These are phyloP conservation scores for Leptocoma aspasia DNA, from an alignment of 2,113 vertebrate species.

Conservation along the genomic window DNA sequence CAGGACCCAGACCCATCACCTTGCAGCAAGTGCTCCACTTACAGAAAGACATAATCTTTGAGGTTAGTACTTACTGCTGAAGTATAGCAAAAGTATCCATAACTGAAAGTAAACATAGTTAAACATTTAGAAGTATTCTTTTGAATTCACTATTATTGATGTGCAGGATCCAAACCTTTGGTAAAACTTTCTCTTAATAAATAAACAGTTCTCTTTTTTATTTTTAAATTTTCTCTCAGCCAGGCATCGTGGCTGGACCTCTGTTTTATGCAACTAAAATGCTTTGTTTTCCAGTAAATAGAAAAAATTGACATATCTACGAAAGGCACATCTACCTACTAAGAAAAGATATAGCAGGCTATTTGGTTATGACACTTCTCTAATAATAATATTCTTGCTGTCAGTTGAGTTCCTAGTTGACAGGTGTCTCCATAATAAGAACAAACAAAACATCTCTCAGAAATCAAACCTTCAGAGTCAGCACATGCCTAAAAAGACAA, in stretches of 20 bases:
- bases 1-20: accelerated
- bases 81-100: not conserved
- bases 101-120: not conserved
- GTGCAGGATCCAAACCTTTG: not conserved
- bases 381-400: not conserved
- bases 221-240: not conserved
- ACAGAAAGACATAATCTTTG: not conserved
- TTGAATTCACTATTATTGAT: not conserved
- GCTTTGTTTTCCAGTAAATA: not conserved
- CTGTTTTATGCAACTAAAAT: not conserved
- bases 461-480: not conserved
- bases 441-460: not conserved
- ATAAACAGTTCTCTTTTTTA: accelerated
- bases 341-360: not conserved
- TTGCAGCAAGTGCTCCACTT: not conserved
- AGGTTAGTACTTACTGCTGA: not conserved
- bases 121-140: not conserved
- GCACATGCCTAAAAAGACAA: not conserved
- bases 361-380: not conserved
- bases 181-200: not conserved
- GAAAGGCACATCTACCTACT: not conserved
- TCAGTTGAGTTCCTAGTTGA: not conserved
- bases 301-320: not conserved
- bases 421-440: not conserved
- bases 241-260: not conserved